Base-by-base conservation (phyloP, 2,113 vertebrate species). In the Cyanoramphus novaezelandiae region DNA sequence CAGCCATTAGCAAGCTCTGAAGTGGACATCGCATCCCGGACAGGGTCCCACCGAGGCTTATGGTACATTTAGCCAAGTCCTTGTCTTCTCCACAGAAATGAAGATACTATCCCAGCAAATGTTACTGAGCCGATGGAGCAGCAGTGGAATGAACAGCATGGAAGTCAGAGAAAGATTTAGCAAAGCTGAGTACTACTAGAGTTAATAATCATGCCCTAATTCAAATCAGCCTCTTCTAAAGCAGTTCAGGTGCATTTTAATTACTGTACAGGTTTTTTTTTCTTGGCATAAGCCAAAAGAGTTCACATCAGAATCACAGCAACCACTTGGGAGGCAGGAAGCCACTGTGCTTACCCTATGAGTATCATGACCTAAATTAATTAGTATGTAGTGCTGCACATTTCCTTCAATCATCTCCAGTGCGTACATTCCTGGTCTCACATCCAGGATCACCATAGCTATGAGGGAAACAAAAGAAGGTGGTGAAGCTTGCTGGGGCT, bases 391-490 rank as follows among this genome's bases (percentile, higher is more conserved):
- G 80, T 13, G 47, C 92, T 49, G 47, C 82, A 83, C 50, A 18
- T 64, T 92, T 88, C 88, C 85, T 90, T 88, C 74, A 94, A 92
- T 86, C 81, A 94, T 74, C 86, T 91, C 78, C 81, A 82, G 81
- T 5, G n/a, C 53, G n/a, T 85, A 70, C 75, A 91, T 92, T 95
- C 81, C 82, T 87, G 49, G n/a, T 92, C 91, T 94, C 72, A 64
- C 55, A 75, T 24, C 21, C 79, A 95, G 46, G 59, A 75, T 92
- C 83, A 68, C 88, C 93, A 93, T 31, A 93, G 95, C 88, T 92
- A 64, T 44, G 35, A 81, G 17, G 68, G 50, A 94, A 86, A 86
- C 23, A 55, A 63, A 81, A 47, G 53, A 33, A 0, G 2, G 17
- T 20, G 43, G 47, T 44, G 35, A 84, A 17, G 52, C 67, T 91